These are phyloP conservation scores for Lepidurus couesii DNA, from an alignment of 1,140 invertebrate genomes.

Conservation along the genomic window DNA sequence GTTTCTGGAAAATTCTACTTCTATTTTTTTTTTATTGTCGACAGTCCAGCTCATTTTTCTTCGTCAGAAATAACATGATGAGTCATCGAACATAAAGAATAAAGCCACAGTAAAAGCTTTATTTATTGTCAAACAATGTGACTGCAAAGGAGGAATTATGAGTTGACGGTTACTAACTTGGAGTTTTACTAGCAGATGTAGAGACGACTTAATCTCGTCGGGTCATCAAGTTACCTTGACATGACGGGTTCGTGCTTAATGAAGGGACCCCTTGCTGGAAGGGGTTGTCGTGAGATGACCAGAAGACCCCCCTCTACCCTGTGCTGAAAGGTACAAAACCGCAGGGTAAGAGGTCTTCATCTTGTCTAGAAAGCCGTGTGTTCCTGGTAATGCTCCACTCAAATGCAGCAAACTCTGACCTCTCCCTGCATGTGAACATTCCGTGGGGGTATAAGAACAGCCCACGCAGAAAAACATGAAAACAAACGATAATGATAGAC, in stretches of 20 bases:
- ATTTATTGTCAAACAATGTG: not conserved
- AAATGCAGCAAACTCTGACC: not conserved
- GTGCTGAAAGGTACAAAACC: conserved; percentile 18
- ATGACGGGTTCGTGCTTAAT: not conserved
- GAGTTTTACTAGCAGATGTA: not conserved
- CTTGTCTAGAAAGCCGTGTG: not conserved
- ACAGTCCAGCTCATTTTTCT: too few relatives aligned
- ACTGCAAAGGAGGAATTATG: not conserved
- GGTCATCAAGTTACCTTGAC: conserved; percentile 8
- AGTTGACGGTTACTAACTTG: not conserved
- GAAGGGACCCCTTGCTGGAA: not conserved
- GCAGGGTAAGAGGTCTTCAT: conserved; percentile 11
- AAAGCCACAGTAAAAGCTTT: not conserved
- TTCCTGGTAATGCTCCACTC: not conserved
- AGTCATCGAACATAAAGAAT: not conserved
- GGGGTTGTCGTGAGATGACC: not conserved
- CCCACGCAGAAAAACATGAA: not conserved
- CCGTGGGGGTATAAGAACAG: not conserved
- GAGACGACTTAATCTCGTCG: conserved; percentile 14
- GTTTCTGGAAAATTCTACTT: too few relatives aligned
- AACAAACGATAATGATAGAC: conserved; percentile 19
- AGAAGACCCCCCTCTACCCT: not conserved
- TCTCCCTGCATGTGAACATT: not conserved
- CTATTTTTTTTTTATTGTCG: too few relatives aligned
- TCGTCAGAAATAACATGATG: too few relatives aligned